Evolutionary conservation across 37 sponge, comb jelly and placozoan species (phyloP).

Genomic region (Diacarnus erythraeanus): DNA sequence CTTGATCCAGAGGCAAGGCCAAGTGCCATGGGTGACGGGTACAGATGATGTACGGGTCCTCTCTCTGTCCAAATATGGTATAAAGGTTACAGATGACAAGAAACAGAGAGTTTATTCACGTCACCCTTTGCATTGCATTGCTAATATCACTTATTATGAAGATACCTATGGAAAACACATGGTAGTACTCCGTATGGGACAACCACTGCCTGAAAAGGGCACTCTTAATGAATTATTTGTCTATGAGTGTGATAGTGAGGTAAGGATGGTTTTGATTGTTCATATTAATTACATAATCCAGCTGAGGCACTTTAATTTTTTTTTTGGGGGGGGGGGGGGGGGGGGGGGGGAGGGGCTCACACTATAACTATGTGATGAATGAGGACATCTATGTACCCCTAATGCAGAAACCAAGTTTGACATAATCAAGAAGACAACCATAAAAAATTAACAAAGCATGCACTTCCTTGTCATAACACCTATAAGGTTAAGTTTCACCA

Average conservation of each 20-base stretch:
- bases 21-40: conserved; percentile 60
- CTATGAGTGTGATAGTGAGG: conserved; percentile 73
- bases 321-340: too few relatives aligned
- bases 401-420: too few relatives aligned
- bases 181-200: conserved; percentile 55
- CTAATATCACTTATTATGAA: conserved; percentile 69
- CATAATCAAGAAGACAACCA: too few relatives aligned
- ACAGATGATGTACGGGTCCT: conserved; percentile 48
- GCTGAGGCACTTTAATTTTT: too few relatives aligned
- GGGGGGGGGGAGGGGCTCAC: too few relatives aligned
- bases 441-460: too few relatives aligned
- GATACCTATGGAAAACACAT: conserved; percentile 67
- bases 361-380: too few relatives aligned
- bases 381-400: too few relatives aligned
- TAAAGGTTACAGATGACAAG: conserved; percentile 67
- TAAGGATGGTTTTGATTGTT: too few relatives aligned
- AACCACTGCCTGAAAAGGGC: neutral
- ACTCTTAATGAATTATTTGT: conserved; percentile 58
- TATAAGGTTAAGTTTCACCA: too few relatives aligned
- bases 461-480: too few relatives aligned
- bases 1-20: conserved; percentile 59
- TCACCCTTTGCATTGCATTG: conserved; percentile 79
- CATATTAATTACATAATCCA: too few relatives aligned
- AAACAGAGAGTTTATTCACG: conserved; percentile 64
- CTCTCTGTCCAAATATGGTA: conserved; percentile 72